Evolutionary conservation across 2,888 invertebrate species (phyloP).

Genomic region (Allygus modestus): DNA sequence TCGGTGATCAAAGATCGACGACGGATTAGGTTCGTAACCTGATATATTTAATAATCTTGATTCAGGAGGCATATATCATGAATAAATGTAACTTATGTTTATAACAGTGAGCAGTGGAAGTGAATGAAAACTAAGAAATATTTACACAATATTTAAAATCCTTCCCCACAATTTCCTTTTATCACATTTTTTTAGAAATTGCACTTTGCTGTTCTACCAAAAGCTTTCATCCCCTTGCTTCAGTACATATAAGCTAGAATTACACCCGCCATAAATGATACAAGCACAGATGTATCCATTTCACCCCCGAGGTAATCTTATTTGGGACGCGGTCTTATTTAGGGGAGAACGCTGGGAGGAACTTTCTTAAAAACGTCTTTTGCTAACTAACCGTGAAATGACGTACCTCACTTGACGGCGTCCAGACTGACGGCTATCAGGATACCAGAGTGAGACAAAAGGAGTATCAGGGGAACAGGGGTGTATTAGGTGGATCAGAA

Average conservation of each 20-base stretch:
- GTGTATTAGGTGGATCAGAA: not conserved
- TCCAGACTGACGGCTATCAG: no score
- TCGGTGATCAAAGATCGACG: no score
- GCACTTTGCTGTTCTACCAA: not conserved
- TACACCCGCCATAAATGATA: constrained; percentile 35
- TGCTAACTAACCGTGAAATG: constrained; percentile 44
- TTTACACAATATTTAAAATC: no score
- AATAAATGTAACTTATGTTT: no score
- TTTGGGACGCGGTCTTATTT: constrained; percentile 29
- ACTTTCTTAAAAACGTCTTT: constrained; percentile 22
- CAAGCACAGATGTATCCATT: constrained; percentile 14
- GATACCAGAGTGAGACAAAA: no score
- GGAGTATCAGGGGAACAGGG: constrained; percentile 9
- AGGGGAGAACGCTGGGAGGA: not conserved
- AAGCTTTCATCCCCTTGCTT: not conserved
- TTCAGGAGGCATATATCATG: no score
- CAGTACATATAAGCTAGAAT: constrained; percentile 14
- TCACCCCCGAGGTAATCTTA: constrained; percentile 26
- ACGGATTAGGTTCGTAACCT: no score
- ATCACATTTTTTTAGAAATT: not conserved
- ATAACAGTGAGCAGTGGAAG: no score
- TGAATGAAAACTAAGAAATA: no score
- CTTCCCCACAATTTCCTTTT: no score
- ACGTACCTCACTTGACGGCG: constrained; percentile 24
- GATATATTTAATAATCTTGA: no score